phyloP scores from a whole-genome alignment of 2,797 vertebrate species.

The Antennarius maculatus region DNA sequence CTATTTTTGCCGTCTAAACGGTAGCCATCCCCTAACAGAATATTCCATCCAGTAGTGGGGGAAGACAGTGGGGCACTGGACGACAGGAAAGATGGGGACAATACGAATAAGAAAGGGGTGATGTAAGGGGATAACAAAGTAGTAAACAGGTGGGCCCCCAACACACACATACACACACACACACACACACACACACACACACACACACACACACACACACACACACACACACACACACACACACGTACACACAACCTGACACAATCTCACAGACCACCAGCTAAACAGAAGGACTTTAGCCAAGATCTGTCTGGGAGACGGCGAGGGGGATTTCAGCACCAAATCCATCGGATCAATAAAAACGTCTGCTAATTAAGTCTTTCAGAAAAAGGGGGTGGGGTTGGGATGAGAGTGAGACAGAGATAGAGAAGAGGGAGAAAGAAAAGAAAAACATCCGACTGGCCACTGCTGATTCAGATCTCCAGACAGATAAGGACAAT shows the following conservation, averaged over 20 bases:
- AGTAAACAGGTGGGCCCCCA: constrained; percentile 51
- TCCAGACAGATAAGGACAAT: constrained; percentile 65
- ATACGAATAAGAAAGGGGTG: background rate
- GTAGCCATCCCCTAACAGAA: too few relatives aligned
- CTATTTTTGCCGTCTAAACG: too few relatives aligned
- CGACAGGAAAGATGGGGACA: constrained; percentile 4
- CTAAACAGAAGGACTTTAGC: constrained; percentile 67
- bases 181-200: too few relatives aligned
- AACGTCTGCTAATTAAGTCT: constrained; percentile 81
- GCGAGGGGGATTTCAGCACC: constrained; percentile 70
- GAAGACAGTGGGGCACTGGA: too few relatives aligned
- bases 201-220: too few relatives aligned
- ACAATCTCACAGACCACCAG: constrained; percentile 41
- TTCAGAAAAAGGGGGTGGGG: constrained; percentile 2
- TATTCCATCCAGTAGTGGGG: too few relatives aligned
- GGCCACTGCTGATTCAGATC: constrained; percentile 64
- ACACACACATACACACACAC: too few relatives aligned
- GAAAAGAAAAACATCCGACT: constrained; percentile 24
- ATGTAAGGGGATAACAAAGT: too few relatives aligned
- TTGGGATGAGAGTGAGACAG: constrained; percentile 36
- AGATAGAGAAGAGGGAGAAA: background rate
- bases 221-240: too few relatives aligned
- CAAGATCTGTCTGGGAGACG: constrained; percentile 80
- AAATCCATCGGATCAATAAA: constrained; percentile 83
- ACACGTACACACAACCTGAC: too few relatives aligned